Percentiles rank a stretch among this genome's conserved stretches.
Conservation (phyloP, 2,113 vertebrate species). For the Ptychochromis oligacanthus region DNA sequence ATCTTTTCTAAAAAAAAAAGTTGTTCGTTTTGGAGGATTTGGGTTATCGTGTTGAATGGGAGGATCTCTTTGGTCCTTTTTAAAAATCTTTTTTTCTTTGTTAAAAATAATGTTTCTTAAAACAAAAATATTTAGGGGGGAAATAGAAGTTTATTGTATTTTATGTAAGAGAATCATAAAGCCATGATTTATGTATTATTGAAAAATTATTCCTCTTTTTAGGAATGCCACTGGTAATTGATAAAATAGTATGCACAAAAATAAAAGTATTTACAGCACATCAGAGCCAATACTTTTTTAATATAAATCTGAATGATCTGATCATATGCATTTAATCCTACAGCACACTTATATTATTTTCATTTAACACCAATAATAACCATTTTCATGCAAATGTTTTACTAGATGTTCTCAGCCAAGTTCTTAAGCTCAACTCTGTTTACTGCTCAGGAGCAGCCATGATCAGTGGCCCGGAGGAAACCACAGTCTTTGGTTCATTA, state of each 20-base stretch:
- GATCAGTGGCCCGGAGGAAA: constrained; percentile 45
- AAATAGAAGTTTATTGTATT: not conserved
- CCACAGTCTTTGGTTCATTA: constrained; percentile 35
- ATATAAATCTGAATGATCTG: not conserved
- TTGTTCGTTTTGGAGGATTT: not conserved
- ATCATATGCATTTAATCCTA: not conserved
- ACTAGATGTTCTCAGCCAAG: not conserved
- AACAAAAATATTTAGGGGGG: not conserved
- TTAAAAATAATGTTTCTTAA: rapidly evolving
- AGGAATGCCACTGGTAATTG: not conserved
- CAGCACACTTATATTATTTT: not conserved
- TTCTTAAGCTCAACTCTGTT: not conserved
- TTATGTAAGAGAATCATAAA: not conserved
- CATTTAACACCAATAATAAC: not conserved
- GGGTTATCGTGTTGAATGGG: not conserved
- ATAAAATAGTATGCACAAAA: not conserved
- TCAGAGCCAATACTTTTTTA: not conserved
- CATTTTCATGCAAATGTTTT: not conserved
- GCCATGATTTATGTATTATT: not conserved
- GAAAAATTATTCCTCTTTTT: not conserved
- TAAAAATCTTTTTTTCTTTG: not conserved
- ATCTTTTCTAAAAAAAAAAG: not conserved
- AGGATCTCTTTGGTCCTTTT: not conserved
- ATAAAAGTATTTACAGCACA: not conserved
- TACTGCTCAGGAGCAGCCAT: not conserved